These are phyloP conservation scores for Cheilosia variabilis DNA, from an alignment of 2,888 invertebrate species.

Conservation along the genomic window DNA sequence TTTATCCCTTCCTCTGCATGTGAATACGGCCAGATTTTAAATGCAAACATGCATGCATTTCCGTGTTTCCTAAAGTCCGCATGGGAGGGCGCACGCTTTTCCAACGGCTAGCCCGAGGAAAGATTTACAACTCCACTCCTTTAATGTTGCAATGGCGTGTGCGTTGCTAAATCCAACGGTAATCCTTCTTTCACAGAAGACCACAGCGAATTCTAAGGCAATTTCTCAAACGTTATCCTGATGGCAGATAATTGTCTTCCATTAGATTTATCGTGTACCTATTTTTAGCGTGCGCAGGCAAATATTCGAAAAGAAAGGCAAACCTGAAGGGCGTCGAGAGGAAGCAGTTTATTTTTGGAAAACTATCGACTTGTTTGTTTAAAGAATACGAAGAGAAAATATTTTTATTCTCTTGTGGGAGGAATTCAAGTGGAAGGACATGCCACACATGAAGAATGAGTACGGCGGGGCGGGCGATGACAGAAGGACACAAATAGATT, in stretches of 20 bases:
- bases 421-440: conserved; percentile 11
- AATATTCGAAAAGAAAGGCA: background rate
- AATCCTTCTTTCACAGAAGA: conserved; percentile 2
- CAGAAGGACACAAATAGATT: background rate
- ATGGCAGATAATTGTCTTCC: conserved; percentile 28
- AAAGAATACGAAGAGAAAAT: too few species aligned
- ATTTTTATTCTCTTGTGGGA: background rate
- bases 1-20: conserved; percentile 1
- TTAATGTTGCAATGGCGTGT: conserved; percentile 12
- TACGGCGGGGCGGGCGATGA: background rate
- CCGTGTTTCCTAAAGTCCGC: background rate
- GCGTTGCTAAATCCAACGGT: conserved; percentile 18
- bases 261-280: conserved; percentile 3
- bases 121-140: conserved; percentile 20
- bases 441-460: background rate
- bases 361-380: conserved; percentile 12
- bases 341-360: conserved; percentile 31
- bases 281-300: conserved; percentile 19
- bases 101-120: conserved; percentile 7
- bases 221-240: conserved; percentile 40
- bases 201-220: conserved; percentile 7
- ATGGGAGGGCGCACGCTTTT: background rate
- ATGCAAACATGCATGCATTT: conserved; percentile 42
- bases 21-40: background rate
- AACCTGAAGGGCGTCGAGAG: background rate